Conservation (phyloP, 2,888 invertebrate species). For the Eledone cirrhosa region DNA sequence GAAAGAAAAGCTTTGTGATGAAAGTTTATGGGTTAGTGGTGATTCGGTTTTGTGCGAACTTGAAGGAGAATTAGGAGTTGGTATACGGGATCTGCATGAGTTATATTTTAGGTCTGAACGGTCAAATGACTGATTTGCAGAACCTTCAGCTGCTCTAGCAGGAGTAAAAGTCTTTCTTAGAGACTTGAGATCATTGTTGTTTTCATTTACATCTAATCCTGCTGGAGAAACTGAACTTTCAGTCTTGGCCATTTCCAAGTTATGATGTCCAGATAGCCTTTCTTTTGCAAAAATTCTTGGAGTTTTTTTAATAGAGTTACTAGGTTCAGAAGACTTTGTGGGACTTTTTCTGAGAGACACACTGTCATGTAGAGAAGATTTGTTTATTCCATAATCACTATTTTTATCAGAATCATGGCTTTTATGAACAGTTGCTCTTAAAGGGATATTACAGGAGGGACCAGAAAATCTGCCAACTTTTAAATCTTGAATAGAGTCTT, state of each 20-base stretch:
- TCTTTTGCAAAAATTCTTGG: neutral
- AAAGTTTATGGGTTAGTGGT: slow-evolving; percentile 1
- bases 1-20: slow-evolving; percentile 12
- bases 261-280: neutral
- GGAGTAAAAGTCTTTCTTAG: neutral
- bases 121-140: neutral
- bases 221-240: neutral
- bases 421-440: neutral
- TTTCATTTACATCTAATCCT: neutral
- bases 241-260: too few species aligned
- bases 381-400: neutral
- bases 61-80: slow-evolving; percentile 5
- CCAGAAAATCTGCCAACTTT: neutral
- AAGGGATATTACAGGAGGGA: slow-evolving; percentile 7
- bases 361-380: neutral
- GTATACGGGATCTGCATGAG: slow-evolving; percentile 15
- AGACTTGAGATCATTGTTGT: neutral
- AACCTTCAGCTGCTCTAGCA: neutral
- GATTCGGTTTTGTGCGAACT: slow-evolving; percentile 15
- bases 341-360: neutral
- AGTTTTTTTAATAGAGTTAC: neutral
- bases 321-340: slow-evolving; percentile 6
- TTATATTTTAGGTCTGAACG: neutral
- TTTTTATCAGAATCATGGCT: neutral
- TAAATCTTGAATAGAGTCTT: neutral